These are phyloP conservation scores for Diplosoma virens DNA, from an alignment of 23 tunicate species.

Conservation along the genomic window DNA sequence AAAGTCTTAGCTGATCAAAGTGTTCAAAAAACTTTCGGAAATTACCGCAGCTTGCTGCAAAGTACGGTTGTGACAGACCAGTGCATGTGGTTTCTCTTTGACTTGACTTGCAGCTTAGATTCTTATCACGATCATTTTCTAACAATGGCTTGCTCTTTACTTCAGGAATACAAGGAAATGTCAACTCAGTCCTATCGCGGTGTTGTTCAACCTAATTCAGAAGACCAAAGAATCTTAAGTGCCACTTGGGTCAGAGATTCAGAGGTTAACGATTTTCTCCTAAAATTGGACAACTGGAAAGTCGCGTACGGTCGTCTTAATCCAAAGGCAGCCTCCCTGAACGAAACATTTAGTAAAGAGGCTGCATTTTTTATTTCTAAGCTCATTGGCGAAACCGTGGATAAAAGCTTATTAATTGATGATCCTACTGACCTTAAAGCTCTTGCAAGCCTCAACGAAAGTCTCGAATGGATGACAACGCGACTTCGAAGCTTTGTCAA, in stretches of 20 bases:
- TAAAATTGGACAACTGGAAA: slow-evolving; percentile 68
- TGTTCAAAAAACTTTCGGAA: slow-evolving; percentile 40
- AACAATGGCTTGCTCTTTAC: slow-evolving; percentile 85
- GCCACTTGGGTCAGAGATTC: slow-evolving; percentile 73
- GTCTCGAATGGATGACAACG: slow-evolving; percentile 87
- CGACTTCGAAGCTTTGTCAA: slow-evolving; percentile 47
- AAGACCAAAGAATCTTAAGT: slow-evolving; percentile 69
- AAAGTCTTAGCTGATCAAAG: slow-evolving; percentile 70
- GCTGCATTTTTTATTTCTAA: slow-evolving; percentile 60
- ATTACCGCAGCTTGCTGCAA: slow-evolving; percentile 60
- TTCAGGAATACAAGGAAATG: slow-evolving; percentile 88
- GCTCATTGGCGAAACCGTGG: slow-evolving; percentile 18
- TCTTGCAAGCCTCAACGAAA: slow-evolving; percentile 89
- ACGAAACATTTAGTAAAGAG: slow-evolving; percentile 43
- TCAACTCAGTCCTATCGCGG: slow-evolving; percentile 82
- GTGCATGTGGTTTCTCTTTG: slow-evolving; percentile 85
- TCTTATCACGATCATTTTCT: slow-evolving; percentile 89
- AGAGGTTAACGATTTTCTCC: slow-evolving; percentile 43
- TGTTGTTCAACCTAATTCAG: slow-evolving; percentile 71
- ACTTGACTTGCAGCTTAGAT: slow-evolving; percentile 75
- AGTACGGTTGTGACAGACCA: slow-evolving; percentile 85
- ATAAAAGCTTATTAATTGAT: slow-evolving; percentile 24
- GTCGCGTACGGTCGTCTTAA: slow-evolving; percentile 8
- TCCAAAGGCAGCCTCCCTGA: not conserved
- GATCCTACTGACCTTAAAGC: slow-evolving; percentile 70